Evolutionary conservation across 2,113 vertebrate genomes (phyloP).

Genomic region (Dolichallabes microphthalmus): DNA sequence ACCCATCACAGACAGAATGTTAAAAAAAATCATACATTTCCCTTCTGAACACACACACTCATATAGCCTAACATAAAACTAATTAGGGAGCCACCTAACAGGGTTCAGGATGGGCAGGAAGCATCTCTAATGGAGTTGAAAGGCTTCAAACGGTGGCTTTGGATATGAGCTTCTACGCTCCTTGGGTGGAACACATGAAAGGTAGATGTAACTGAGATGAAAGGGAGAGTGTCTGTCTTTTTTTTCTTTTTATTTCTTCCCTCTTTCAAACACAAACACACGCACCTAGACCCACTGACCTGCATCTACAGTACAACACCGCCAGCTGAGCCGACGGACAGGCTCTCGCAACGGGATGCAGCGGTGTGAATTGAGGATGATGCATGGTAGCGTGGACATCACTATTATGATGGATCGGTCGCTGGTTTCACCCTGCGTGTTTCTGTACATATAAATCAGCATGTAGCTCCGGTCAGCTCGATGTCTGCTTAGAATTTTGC

Average conservation of each 20-base stretch:
- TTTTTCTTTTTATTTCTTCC: slow-evolving; percentile 11
- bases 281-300: not conserved
- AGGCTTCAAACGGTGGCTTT: slow-evolving; percentile 58
- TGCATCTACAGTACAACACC: slow-evolving; percentile 23
- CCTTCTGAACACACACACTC: slow-evolving; percentile 14
- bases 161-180: slow-evolving; percentile 41
- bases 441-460: slow-evolving; percentile 12
- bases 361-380: not conserved
- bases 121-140: slow-evolving; percentile 58
- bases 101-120: slow-evolving; percentile 52
- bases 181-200: slow-evolving; percentile 40
- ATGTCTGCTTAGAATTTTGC: not conserved
- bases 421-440: not conserved
- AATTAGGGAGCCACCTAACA: slow-evolving; percentile 45
- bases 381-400: not conserved
- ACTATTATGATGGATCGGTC: not conserved
- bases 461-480: not conserved
- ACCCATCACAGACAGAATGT: slow-evolving; percentile 32
- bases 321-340: not conserved
- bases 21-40: slow-evolving; percentile 31
- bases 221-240: slow-evolving; percentile 44
- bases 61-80: slow-evolving; percentile 37
- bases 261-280: not conserved
- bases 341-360: not conserved
- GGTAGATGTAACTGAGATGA: slow-evolving; percentile 51